Percentiles rank a stretch among this genome's conserved stretches.
Evolutionary conservation across 2,113 vertebrate genomes (phyloP).

Genomic region (Dryoscopus gambensis): DNA sequence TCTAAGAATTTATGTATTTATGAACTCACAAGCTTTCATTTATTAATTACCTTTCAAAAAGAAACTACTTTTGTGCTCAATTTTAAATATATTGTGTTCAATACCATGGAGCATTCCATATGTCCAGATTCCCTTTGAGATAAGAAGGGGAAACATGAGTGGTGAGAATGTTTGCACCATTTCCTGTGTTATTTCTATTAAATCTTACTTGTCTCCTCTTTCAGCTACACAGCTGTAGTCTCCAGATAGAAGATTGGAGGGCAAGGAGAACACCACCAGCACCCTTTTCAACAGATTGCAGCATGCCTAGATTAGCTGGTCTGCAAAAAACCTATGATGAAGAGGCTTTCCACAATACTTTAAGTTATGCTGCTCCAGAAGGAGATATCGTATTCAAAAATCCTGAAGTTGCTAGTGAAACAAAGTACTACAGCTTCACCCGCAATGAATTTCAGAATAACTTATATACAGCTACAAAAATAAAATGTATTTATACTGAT

Average conservation of each 20-base stretch:
- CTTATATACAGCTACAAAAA: not conserved
- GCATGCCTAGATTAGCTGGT: not conserved
- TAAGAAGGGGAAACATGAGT: not conserved
- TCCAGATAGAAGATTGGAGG: not conserved
- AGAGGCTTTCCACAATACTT: not conserved
- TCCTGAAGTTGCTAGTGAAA: not conserved
- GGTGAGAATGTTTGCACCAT: not conserved
- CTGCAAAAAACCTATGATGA: not conserved
- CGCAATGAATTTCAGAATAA: not conserved
- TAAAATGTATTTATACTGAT: not conserved
- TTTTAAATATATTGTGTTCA: not conserved
- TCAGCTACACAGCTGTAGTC: not conserved
- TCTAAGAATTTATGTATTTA: not conserved
- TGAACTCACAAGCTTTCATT: not conserved
- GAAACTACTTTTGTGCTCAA: not conserved
- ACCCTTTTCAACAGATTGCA: not conserved
- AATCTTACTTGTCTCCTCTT: not conserved
- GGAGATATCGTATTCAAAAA: not conserved
- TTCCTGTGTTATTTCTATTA: not conserved
- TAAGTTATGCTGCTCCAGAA: not conserved
- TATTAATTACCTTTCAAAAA: not conserved
- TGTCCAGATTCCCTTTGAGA: not conserved
- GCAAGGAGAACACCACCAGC: not conserved
- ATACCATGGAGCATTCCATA: rapidly evolving
- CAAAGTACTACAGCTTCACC: not conserved